Evolutionary conservation across 2,797 vertebrate species (phyloP).

Genomic region (Chelmon rostratus): DNA sequence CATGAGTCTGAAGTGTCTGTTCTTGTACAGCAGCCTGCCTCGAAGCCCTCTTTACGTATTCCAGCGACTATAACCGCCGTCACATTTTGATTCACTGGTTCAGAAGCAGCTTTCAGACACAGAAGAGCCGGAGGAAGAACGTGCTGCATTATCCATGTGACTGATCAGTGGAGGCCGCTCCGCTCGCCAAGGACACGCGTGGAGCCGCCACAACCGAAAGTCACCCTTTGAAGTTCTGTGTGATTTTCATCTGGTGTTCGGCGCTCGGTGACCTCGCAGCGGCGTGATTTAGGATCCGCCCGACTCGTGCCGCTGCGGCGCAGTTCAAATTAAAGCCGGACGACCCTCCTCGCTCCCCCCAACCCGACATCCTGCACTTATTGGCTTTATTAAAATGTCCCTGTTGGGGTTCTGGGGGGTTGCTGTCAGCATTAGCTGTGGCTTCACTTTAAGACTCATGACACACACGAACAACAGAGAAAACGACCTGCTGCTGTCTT

Average conservation of each 20-base stretch:
- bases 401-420: not conserved
- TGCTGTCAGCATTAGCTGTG: constrained; percentile 23
- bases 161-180: constrained; percentile 16
- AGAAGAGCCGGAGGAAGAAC: constrained; percentile 17
- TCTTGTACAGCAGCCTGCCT: not conserved
- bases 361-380: constrained; percentile 35
- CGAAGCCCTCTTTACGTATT: not conserved
- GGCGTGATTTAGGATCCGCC: not conserved
- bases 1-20: not conserved
- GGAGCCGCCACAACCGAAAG: constrained; percentile 10
- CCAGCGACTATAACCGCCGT: not conserved
- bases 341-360: constrained; percentile 9
- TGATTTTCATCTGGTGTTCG: constrained; percentile 29
- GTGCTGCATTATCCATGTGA: constrained; percentile 45
- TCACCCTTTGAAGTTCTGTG: constrained; percentile 12
- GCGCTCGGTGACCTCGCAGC: not conserved
- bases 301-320: not conserved
- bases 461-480: too few relatives aligned
- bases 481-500: too few relatives aligned
- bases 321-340: constrained; percentile 32
- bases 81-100: constrained; percentile 22
- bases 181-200: constrained; percentile 2
- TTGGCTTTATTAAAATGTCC: constrained; percentile 44
- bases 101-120: constrained; percentile 30
- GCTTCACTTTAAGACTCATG: not conserved